Base-by-base conservation (phyloP, 2,113 vertebrate genomes). In the Speoplatyrhinus poulsoni region DNA sequence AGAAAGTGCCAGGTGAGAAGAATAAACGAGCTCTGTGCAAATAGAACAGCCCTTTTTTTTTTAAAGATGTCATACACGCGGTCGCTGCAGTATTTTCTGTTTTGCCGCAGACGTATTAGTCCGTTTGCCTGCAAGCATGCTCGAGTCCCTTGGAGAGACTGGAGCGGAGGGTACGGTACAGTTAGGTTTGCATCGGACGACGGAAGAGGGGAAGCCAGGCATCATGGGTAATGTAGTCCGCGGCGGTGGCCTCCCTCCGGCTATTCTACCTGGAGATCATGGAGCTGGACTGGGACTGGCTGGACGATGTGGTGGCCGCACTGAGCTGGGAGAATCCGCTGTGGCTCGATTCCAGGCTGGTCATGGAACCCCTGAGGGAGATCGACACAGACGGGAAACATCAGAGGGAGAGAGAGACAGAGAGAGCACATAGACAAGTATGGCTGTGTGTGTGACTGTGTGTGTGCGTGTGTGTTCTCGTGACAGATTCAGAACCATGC, bases 281-380 rank as follows among this genome's bases (percentile, higher is more conserved):
- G 80, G 97, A 98, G 92, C 96, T 96, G 91, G 94, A 95, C 78
- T 97, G 95, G 0, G 97, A 99, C 80, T 98, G 96, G 93, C 89
- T 95, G 76, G 97, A 99, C 60, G 95, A 93, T 69, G 95, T 97
- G 87, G 97, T 99, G 89, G 93, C 93, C 15, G 95, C 95, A 12
- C 97, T 98, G 89, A 99, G 96, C 93, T 98, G 96, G 11, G 97
- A 99, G 86, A 99, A 99, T 46, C 96, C 97, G 8, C 97, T 98
- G 94, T 98, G 97, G 91, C 97, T 98, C 57, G 96, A 99, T 91
- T 99, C 97, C 89, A 99, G 90, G 85, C 97, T 99, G 88, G 94
- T 98, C 96, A 99, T 99, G 3, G 97, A 99, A 49, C 96, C 96
- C 91, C 97, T 98, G 91, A 46, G 72, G 41, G 0, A 76, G 5